Evolutionary conservation across 30 jellyfish, hydroid and myxozoan species (phyloP), one percentile per base, ranked within the genome.

Genomic region (Cassiopea andromeda): DNA sequence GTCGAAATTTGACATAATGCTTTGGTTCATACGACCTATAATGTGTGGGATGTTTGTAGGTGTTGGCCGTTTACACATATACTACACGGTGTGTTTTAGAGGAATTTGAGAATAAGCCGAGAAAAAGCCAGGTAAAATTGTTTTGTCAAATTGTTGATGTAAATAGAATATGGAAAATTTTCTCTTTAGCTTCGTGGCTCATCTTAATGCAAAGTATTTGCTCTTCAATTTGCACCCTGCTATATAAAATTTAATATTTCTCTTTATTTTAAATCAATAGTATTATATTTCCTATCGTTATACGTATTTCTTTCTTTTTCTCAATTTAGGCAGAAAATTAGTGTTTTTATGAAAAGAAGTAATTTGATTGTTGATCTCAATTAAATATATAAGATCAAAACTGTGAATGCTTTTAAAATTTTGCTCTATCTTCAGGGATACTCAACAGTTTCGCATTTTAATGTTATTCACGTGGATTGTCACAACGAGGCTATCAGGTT

Each of bases 401-500:
- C 38, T 27, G 38, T 27, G 38, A 27, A 27, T 27, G 38, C 38
- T 27, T 27, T 54, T 54, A 54, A 10, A 54, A 6, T 3, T 54
- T 54, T 6, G 7, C 50, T 70, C 7, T 70, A 2, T 17, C 54
- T 70, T 3, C 38, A 96, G 99, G 99, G 99, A 38, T 96, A 96
- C 73, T 71, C 97, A 18, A 87, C 99, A 2, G 99, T 96, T 17
- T 96, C 99, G 60, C 98, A 96, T 73, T 96, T 96, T 92, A 96
- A 96, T 75, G 97, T 96, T 74, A 86, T 96, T 80, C 99, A 96
- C 69, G 93, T 92, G 58, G 99, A 96, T 70, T 96, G 99, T 79
- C 99, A 96, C 84, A 85, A 90, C 84, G 99, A 96, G 79, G 99
- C 99, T 1, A 98, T 96, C 77, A 81, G 98, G 98, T 94, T 77